Percentiles rank a stretch among this genome's conserved stretches.
Conservation (phyloP, 1,140 invertebrate species). For the Tetragonula clypearis region DNA sequence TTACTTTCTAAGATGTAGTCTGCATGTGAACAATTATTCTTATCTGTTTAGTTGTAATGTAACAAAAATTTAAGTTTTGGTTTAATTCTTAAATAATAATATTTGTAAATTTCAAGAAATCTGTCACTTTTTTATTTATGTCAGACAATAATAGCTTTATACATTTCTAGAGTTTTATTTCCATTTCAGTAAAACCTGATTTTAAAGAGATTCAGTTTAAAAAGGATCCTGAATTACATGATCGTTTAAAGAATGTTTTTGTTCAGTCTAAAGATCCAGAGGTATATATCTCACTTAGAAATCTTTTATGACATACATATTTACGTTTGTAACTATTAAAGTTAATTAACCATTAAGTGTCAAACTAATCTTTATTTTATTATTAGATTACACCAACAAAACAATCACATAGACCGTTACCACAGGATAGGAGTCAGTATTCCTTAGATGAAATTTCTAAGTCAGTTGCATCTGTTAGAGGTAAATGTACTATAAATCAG, state of each 20-base stretch:
- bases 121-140: neutral
- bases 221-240: constrained; percentile 84
- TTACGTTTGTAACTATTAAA: neutral
- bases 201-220: constrained; percentile 82
- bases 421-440: constrained; percentile 74
- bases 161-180: constrained; percentile 1
- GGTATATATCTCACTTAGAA: constrained; percentile 72
- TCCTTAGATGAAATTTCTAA: constrained; percentile 74
- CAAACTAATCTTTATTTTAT: neutral
- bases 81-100: neutral
- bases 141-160: neutral
- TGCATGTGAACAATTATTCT: neutral
- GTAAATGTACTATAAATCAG: constrained; percentile 77
- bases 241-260: constrained; percentile 86
- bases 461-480: constrained; percentile 64
- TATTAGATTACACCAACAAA: neutral
- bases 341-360: neutral
- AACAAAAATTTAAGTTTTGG: neutral
- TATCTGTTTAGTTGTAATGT: neutral
- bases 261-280: constrained; percentile 83
- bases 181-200: constrained; percentile 83
- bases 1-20: neutral
- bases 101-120: neutral
- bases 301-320: constrained; percentile 26
- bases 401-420: constrained; percentile 74